Conservation (phyloP, 1,140 invertebrate genomes). For the Metaphire vulgaris region DNA sequence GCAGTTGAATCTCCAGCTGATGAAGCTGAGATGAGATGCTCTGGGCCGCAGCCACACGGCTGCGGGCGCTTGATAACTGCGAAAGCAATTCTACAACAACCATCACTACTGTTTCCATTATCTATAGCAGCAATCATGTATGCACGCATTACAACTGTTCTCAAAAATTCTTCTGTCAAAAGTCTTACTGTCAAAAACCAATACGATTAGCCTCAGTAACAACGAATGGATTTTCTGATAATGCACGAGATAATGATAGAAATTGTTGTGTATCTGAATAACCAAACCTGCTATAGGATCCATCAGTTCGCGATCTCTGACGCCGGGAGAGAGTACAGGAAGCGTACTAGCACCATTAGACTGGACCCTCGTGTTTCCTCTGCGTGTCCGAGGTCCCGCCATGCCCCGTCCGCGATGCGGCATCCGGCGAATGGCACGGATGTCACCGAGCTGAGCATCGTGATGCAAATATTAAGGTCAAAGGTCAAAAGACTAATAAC, state of each 20-base stretch:
- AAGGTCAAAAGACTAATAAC: slow-evolving; percentile 57
- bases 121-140: too few species aligned
- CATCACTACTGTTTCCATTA: too few species aligned
- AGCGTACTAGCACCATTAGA: slow-evolving; percentile 65
- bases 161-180: too few species aligned
- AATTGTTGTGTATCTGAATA: too few species aligned
- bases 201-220: too few species aligned
- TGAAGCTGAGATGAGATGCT: slow-evolving; percentile 50
- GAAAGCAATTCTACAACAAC: slow-evolving; percentile 44
- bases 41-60: slow-evolving; percentile 46
- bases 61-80: slow-evolving; percentile 49
- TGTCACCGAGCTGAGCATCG: slow-evolving; percentile 73
- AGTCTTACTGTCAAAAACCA: too few species aligned
- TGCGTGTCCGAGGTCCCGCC: slow-evolving; percentile 63
- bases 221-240: too few species aligned
- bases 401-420: slow-evolving; percentile 71
- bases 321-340: not conserved
- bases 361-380: slow-evolving; percentile 79
- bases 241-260: too few species aligned
- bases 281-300: slow-evolving; percentile 19
- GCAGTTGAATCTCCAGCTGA: slow-evolving; percentile 50
- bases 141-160: too few species aligned
- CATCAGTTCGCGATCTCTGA: not conserved
- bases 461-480: slow-evolving; percentile 60
- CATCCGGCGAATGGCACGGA: slow-evolving; percentile 75